Percentiles rank a stretch among this genome's conserved stretches.
phyloP scores from a whole-genome alignment of 1,140 invertebrate species.

The Eurosta solidaginis region DNA sequence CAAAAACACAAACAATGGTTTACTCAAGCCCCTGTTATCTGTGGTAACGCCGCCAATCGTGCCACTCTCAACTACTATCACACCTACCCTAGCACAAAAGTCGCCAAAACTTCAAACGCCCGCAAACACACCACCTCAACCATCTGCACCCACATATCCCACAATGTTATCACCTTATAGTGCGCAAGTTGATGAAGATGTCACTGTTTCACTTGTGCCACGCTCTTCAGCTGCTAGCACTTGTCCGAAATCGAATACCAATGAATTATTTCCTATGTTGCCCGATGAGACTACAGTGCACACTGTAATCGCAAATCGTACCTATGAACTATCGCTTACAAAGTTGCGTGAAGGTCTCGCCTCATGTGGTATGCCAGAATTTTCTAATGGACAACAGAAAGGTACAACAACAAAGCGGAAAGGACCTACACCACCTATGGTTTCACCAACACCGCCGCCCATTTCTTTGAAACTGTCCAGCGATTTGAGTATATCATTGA shows the following conservation, averaged over 20 bases:
- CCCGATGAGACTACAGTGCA: constrained; percentile 57
- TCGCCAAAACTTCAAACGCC: not conserved
- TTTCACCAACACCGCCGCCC: constrained; percentile 43
- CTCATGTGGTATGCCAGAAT: constrained; percentile 51
- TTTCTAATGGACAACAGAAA: constrained; percentile 41
- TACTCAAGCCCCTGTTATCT: not conserved
- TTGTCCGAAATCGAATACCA: constrained; percentile 6
- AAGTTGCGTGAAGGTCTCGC: constrained; percentile 54
- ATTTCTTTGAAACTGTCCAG: constrained; percentile 55
- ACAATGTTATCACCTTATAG: constrained; percentile 15
- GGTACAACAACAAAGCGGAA: constrained; percentile 39
- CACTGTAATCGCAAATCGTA: constrained; percentile 55
- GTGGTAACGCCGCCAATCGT: not conserved
- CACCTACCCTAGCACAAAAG: not conserved
- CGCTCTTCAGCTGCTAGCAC: constrained; percentile 41
- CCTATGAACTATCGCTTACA: constrained; percentile 53
- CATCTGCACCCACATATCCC: not conserved
- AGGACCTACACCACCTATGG: constrained; percentile 42
- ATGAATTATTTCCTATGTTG: constrained; percentile 39
- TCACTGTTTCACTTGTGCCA: constrained; percentile 53
- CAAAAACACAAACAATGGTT: not conserved
- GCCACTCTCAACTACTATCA: not conserved
- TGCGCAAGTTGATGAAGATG: constrained; percentile 46
- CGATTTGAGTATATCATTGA: constrained; percentile 57
- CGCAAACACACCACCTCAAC: not conserved